Evolutionary conservation across 1,140 invertebrate species (phyloP), one percentile per base, ranked within the genome.

Genomic region (Nephila pilipes): DNA sequence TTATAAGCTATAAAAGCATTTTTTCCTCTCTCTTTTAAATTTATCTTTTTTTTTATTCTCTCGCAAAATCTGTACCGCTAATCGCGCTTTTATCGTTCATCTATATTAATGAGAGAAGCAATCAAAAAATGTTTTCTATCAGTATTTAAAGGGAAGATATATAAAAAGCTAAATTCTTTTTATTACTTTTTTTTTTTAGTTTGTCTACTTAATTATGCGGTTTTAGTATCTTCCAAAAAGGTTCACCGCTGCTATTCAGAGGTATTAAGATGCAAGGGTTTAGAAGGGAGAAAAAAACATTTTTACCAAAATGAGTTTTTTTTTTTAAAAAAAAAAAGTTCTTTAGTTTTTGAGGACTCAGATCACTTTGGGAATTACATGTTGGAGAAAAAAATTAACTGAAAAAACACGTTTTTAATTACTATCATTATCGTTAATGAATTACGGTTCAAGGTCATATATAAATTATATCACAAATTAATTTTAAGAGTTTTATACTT

Each of bases 81-180:
- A 92, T 92, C 83, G 83, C 18, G 83, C 83, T 55, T 92, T 92
- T 79, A 87, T 57, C 91, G 38, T 55, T 79, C 83, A 87, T 92
- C 91, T 87, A 55, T 63, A 92, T 87, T 92, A 92, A 92, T 85
- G 81, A 92, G 25, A 57, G 25, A 18, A 1, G 18, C 38, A 83
- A 91, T 90, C 38, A 92, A 85, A 92, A 92, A 92, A 92, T 29
- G 25, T 32, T 57, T 36, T 80, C 18, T 32, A 32, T 14, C 38
- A 22, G 81, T 55, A 83, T 54, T 55, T 32, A 55, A 65, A 8
- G 14, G 29, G 6, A 32, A 6, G 18, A 25, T 16, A 25, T 29
- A 65, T 65, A 65, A 65, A 65, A 65, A 65, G 63, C 63, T 46
- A 6, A 65, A 65, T 25, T 65, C 22, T n/a, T n/a, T 65, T 25